phyloP scores from a whole-genome alignment of 1,140 invertebrate species.

The Drosophila leontia region DNA sequence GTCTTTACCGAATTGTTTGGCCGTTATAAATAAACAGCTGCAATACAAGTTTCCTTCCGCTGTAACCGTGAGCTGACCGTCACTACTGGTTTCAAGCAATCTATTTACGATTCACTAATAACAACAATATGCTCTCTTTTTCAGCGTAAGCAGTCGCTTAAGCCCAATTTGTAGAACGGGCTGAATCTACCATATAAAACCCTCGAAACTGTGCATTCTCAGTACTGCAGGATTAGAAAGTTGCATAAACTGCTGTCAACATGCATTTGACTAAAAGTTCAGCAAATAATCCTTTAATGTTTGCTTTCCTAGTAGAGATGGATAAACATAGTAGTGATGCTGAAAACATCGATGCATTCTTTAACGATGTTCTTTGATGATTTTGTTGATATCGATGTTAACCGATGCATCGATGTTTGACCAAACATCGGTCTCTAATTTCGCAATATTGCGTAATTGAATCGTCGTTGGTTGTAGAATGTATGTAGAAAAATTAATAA shows the following conservation, averaged over 20 bases:
- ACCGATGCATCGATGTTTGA: too few relatives aligned
- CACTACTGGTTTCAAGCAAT: slow-evolving; percentile 2
- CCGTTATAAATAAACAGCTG: slow-evolving; percentile 5
- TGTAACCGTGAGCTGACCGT: not conserved
- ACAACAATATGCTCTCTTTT: not conserved
- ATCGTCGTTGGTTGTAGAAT: too few relatives aligned
- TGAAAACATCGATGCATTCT: not conserved
- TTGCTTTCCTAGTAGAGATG: not conserved
- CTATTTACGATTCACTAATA: not conserved
- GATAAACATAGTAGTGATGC: not conserved
- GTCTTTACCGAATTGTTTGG: not conserved
- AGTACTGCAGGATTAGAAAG: not conserved
- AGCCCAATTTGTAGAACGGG: not conserved
- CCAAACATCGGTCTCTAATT: too few relatives aligned
- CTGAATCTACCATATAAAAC: not conserved
- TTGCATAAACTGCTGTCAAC: not conserved
- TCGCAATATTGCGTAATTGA: too few relatives aligned
- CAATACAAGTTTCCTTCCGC: not conserved
- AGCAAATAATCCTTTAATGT: not conserved
- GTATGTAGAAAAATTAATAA: too few relatives aligned
- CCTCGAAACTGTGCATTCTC: too few relatives aligned
- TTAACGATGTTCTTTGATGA: too few relatives aligned
- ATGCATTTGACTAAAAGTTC: not conserved
- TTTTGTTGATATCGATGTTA: too few relatives aligned
- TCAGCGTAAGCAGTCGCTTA: not conserved